Conservation (phyloP, 2,797 vertebrate species). For the Enteromius argenteus region DNA sequence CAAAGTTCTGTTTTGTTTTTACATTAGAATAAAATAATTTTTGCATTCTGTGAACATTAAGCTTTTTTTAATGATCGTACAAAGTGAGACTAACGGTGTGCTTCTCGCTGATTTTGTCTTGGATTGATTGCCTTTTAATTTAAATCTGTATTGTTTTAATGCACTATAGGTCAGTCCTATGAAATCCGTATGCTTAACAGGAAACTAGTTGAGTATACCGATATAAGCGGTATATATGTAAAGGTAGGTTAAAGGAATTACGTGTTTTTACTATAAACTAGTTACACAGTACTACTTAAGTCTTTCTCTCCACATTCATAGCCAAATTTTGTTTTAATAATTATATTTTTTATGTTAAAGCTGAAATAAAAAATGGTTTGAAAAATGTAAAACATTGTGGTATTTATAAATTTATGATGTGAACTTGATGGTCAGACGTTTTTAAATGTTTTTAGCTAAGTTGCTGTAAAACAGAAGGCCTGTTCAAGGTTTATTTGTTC, state of each 20-base stretch:
- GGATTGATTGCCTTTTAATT: conserved; percentile 70
- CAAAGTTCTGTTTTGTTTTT: not conserved
- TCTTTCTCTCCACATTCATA: conserved; percentile 60
- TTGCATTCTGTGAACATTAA: not conserved
- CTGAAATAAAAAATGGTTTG: conserved; percentile 34
- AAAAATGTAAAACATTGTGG: conserved; percentile 15
- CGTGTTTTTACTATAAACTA: conserved; percentile 64
- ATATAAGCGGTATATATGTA: conserved; percentile 92
- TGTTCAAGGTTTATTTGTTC: not conserved
- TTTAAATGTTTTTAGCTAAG: not conserved
- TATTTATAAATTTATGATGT: not conserved
- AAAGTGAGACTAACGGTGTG: conserved; percentile 46
- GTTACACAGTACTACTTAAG: conserved; percentile 38
- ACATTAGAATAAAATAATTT: not conserved
- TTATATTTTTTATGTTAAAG: conserved; percentile 21
- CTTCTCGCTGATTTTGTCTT: conserved; percentile 59
- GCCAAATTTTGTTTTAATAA: not conserved
- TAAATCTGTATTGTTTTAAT: conserved; percentile 77
- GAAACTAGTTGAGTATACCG: conserved; percentile 93
- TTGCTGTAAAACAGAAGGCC: not conserved
- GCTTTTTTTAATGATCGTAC: not conserved
- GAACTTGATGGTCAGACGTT: not conserved
- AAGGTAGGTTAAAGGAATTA: conserved; percentile 85
- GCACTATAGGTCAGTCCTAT: conserved; percentile 93
- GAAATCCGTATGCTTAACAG: conserved; percentile 96